Evolutionary conservation across 2,797 vertebrate species (phyloP).

Genomic region (Epinephelus malabaricus): DNA sequence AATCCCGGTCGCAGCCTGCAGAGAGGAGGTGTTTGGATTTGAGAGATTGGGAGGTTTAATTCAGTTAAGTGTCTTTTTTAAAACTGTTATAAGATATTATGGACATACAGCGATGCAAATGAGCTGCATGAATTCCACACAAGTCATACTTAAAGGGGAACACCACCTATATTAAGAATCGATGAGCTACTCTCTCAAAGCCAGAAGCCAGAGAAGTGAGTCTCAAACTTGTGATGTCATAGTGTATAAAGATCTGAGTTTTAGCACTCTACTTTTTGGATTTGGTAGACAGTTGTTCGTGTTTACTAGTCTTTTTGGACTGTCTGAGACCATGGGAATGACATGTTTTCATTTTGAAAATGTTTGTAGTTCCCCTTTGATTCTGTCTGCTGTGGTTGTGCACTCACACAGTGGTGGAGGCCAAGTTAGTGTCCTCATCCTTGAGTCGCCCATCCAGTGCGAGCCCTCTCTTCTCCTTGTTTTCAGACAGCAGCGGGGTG

Average conservation of each 20-base stretch:
- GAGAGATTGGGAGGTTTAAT: slow-evolving; percentile 40
- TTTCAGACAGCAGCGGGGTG: slow-evolving; percentile 82
- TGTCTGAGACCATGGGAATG: no score
- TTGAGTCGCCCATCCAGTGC: slow-evolving; percentile 92
- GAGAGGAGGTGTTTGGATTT: slow-evolving; percentile 38
- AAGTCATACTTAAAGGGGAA: not conserved
- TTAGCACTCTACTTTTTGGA: no score
- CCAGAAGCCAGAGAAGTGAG: no score
- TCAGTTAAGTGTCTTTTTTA: slow-evolving; percentile 5
- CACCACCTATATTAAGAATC: no score
- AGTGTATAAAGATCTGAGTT: no score
- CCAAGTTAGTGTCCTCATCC: slow-evolving; percentile 93
- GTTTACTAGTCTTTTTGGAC: no score
- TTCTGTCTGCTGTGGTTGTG: not conserved
- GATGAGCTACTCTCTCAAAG: no score
- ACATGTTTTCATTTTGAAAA: no score
- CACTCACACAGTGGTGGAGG: slow-evolving; percentile 91
- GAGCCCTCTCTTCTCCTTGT: slow-evolving; percentile 91
- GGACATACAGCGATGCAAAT: not conserved
- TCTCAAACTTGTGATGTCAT: no score
- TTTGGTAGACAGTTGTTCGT: no score
- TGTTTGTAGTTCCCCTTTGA: not conserved
- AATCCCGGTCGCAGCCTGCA: slow-evolving; percentile 84
- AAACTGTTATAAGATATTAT: not conserved
- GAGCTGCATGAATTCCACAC: not conserved